These are phyloP conservation scores for Pterobdella sp. DNA, from an alignment of 2,888 invertebrate genomes.

Conservation along the genomic window DNA sequence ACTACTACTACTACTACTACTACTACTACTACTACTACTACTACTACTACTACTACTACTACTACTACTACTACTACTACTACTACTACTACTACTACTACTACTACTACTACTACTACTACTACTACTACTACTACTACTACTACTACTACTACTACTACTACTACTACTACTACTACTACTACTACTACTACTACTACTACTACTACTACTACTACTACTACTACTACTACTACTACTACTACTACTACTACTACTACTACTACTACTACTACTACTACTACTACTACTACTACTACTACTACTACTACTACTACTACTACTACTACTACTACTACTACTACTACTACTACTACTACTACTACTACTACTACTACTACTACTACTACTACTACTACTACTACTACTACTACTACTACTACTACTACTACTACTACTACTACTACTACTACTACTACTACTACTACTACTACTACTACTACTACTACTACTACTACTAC, in stretches of 20 bases:
- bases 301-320: neutral
- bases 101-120: constrained; percentile 14
- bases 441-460: neutral
- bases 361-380: neutral
- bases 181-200: constrained; percentile 8
- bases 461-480: neutral
- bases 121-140: constrained; percentile 14
- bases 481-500: neutral
- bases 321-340: neutral
- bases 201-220: constrained; percentile 13
- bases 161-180: constrained; percentile 9
- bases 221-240: constrained; percentile 14
- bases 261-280: constrained; percentile 7
- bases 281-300: neutral
- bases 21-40: constrained; percentile 15
- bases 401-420: constrained; percentile 1
- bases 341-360: constrained; percentile 1
- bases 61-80: constrained; percentile 14
- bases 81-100: constrained; percentile 15
- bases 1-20: constrained; percentile 16
- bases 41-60: constrained; percentile 16
- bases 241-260: constrained; percentile 9
- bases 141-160: constrained; percentile 14
- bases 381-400: neutral
- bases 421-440: constrained; percentile 1